A percentile compares a stretch with the other conserved stretches of the same genome.
These are phyloP conservation scores for Eupithecia vulgata DNA, from an alignment of 2,888 invertebrate species.

Conservation along the genomic window DNA sequence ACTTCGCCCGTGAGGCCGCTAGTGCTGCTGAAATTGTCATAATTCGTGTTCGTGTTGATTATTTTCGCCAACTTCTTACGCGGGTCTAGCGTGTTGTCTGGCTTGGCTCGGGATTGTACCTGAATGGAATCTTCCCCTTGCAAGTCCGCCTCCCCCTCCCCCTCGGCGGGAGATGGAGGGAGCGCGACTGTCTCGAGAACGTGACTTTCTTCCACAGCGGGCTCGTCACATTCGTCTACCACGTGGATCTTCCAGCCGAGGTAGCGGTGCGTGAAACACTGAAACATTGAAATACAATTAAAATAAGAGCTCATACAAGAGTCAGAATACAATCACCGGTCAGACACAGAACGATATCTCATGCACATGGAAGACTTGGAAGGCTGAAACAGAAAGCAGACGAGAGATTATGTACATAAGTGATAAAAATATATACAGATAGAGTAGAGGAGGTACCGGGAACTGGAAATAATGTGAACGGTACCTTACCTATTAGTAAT, in stretches of 20 bases:
- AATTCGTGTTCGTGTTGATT: slow-evolving; percentile 78
- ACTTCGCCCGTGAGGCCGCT: slow-evolving; percentile 68
- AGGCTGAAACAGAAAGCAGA: slow-evolving; percentile 83
- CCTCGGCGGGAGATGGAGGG: slow-evolving; percentile 46
- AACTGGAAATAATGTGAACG: slow-evolving; percentile 10
- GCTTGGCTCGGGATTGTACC: slow-evolving; percentile 86
- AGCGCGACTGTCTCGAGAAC: slow-evolving; percentile 70
- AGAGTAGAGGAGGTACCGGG: slow-evolving; percentile 24
- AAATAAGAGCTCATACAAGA: slow-evolving; percentile 18
- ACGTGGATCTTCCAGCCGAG: slow-evolving; percentile 98
- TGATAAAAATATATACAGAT: slow-evolving; percentile 40
- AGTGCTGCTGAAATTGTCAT: slow-evolving; percentile 81
- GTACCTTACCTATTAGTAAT: neutral
- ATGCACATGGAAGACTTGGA: slow-evolving; percentile 80
- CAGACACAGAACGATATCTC: slow-evolving; percentile 65
- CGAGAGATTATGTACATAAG: slow-evolving; percentile 75
- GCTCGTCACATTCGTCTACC: slow-evolving; percentile 89
- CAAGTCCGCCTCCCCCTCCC: slow-evolving; percentile 54
- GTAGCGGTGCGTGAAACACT: slow-evolving; percentile 97
- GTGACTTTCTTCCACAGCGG: slow-evolving; percentile 82
- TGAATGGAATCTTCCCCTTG: slow-evolving; percentile 84
- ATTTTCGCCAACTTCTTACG: slow-evolving; percentile 74
- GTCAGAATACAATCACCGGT: slow-evolving; percentile 58
- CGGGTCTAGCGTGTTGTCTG: slow-evolving; percentile 82
- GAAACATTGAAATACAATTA: slow-evolving; percentile 56